Evolutionary conservation across 2,888 invertebrate genomes (phyloP).

Genomic region (Flexamia atlantica): DNA sequence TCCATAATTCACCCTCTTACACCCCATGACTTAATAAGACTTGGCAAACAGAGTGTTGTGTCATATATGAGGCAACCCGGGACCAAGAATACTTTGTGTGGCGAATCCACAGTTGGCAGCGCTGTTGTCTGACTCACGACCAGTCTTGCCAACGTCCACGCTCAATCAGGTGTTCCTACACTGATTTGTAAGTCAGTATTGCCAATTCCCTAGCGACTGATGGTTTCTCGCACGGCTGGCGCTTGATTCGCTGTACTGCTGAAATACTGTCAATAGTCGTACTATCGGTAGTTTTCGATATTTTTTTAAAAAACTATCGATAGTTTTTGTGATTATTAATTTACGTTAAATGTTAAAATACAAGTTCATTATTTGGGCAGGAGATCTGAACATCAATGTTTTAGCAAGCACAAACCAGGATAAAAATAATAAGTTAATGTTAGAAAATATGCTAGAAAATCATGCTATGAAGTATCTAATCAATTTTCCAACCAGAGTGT

Average conservation of each 20-base stretch:
- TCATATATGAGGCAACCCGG: conserved; percentile 44
- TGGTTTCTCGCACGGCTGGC: background rate
- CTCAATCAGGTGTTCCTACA: conserved; percentile 39
- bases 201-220: background rate
- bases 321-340: too few species aligned
- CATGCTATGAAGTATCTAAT: too few species aligned
- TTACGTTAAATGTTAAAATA: too few species aligned
- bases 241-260: background rate
- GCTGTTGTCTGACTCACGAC: conserved; percentile 32
- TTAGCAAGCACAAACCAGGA: too few species aligned
- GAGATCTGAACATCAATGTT: too few species aligned
- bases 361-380: too few species aligned
- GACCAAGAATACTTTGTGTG: conserved; percentile 51
- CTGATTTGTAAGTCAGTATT: background rate
- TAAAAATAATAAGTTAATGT: too few species aligned
- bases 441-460: too few species aligned
- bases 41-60: conserved; percentile 32
- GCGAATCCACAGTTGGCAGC: conserved; percentile 55
- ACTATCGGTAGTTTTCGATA: too few species aligned
- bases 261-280: too few species aligned
- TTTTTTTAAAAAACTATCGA: too few species aligned
- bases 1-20: background rate
- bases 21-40: conserved; percentile 26
- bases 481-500: too few species aligned
- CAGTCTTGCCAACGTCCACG: conserved; percentile 34